Evolutionary conservation across 2,888 invertebrate genomes (phyloP).

Genomic region (Nomada lathburiana): DNA sequence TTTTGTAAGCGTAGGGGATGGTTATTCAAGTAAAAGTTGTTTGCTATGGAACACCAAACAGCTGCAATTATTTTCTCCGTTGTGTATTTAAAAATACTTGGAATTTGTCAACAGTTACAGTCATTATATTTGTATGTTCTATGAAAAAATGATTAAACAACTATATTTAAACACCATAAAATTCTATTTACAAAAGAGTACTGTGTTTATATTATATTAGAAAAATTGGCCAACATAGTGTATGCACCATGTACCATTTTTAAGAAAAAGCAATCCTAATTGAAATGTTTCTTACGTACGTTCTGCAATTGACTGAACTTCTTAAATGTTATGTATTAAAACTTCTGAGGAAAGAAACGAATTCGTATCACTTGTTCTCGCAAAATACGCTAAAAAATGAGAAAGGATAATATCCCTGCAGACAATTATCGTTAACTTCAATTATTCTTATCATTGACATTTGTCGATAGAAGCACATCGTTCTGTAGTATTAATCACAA

Average conservation of each 20-base stretch:
- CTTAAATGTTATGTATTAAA: not conserved
- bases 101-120: not conserved
- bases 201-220: no score
- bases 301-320: not conserved
- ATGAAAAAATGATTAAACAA: not conserved
- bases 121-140: not conserved
- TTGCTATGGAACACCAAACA: constrained; percentile 1
- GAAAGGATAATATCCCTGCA: not conserved
- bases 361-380: not conserved
- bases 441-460: not conserved
- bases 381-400: not conserved
- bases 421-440: not conserved
- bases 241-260: no score
- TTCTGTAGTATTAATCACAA: not conserved
- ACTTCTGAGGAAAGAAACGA: not conserved
- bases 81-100: not conserved
- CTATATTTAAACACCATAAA: not conserved
- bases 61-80: not conserved
- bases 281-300: not conserved
- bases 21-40: not conserved
- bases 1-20: not conserved
- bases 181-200: not conserved
- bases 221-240: no score
- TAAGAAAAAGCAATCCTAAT: no score
- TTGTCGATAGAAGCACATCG: not conserved